phyloP scores from a whole-genome alignment of 2,888 invertebrate genomes.

The Mamestra brassicae region DNA sequence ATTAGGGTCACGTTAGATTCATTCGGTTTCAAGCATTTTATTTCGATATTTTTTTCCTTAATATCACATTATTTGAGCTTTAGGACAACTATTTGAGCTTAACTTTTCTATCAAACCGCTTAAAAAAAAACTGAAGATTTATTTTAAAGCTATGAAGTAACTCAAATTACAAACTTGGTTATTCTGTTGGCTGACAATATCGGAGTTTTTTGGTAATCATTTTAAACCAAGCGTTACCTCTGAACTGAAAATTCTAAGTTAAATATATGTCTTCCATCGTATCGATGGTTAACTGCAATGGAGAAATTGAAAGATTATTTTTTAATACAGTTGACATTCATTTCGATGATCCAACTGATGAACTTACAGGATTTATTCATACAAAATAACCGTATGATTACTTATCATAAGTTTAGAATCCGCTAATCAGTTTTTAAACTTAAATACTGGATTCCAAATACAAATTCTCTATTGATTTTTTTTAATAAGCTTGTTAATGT shows the following conservation, averaged over 20 bases:
- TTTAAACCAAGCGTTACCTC: too few relatives aligned
- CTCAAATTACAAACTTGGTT: neutral
- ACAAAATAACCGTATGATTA: too few relatives aligned
- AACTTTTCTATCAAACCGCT: neutral
- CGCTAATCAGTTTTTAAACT: too few relatives aligned
- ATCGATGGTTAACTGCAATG: too few relatives aligned
- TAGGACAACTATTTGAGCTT: neutral
- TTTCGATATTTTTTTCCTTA: neutral
- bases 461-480: too few relatives aligned
- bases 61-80: slow-evolving; percentile 6
- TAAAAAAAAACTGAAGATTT: neutral
- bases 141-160: neutral
- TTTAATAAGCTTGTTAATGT: too few relatives aligned
- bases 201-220: neutral
- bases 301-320: neutral
- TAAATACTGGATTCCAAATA: too few relatives aligned
- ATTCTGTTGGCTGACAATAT: neutral
- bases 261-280: too few relatives aligned
- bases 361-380: too few relatives aligned
- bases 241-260: neutral
- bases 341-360: neutral
- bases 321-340: neutral
- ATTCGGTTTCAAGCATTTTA: slow-evolving; percentile 2
- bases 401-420: too few relatives aligned
- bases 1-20: slow-evolving; percentile 46